Base-by-base conservation (phyloP, 2,797 vertebrate genomes). In the Hirundo rustica region DNA sequence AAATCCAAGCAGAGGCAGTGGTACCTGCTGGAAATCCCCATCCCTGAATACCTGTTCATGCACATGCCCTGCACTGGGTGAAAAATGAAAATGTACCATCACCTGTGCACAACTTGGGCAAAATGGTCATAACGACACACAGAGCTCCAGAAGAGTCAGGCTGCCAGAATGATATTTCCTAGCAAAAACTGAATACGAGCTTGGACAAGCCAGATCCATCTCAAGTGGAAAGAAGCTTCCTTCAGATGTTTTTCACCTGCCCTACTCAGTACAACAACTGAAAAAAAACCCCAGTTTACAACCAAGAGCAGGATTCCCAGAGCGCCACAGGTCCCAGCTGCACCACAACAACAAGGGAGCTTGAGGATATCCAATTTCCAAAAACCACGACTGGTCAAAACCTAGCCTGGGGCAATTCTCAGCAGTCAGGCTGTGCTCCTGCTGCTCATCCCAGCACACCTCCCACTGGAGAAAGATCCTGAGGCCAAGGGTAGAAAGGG, bases 301-400 rank as follows among this genome's bases (percentile, higher is more conserved):
- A 19, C 8, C 16, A 54, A 30, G 45, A 48, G 44, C 47, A 61
- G 84, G 44, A 40, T 74, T 58, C 47, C 67, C 89, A 76, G 57
- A 58, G 44, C 50, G 75, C 30, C 47, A 30, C 77, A 67, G 50
- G 16, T 22, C 32, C 54, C n/a, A 75, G 6, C 34, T 14, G 72
- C 38, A 61, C 55, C 5, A 2, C 42, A 50, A 8, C 2, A 34
- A 11, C 1, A 32, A 20, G 0, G 1, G 27, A 73, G 71, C 17
- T 9, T 5, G 21, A 71, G 67, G 62, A 42, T 21, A 26, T 22
- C 29, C 19, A 30, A 10, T 44, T 38, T 51, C 68, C 67, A 17
- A 14, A 14, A 85, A 21, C 10, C 0, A 2, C 0, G 5, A 42
- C 16, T 8, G 38, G 30, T 44, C 25, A 40, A 54, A 58, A 13